Conservation (phyloP, 2,888 invertebrate species). For the Amiota minor region DNA sequence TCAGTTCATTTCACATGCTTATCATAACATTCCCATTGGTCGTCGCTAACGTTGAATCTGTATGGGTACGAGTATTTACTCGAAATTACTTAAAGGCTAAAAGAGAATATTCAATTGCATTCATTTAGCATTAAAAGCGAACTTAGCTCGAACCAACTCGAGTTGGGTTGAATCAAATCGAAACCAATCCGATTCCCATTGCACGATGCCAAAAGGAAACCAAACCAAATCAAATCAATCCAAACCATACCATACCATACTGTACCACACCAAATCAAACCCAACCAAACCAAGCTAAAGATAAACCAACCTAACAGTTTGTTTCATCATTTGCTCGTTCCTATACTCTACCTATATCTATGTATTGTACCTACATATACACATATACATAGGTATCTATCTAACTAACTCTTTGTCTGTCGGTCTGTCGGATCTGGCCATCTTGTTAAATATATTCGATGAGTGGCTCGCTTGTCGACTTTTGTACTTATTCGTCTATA, state of each 20-base stretch:
- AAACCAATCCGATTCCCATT: not conserved
- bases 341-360: not conserved
- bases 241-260: no score
- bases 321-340: no score
- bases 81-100: constrained; percentile 27
- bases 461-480: not conserved
- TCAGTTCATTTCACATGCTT: not conserved
- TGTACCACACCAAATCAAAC: no score
- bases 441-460: not conserved
- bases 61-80: not conserved
- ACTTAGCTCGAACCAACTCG: constrained; percentile 1
- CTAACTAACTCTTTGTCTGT: not conserved
- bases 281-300: no score
- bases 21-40: not conserved
- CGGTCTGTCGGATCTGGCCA: not conserved
- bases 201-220: not conserved
- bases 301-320: no score
- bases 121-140: constrained; percentile 26
- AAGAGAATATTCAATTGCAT: constrained; percentile 32
- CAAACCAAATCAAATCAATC: no score
- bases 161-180: not conserved
- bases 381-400: not conserved
- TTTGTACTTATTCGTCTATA: not conserved
- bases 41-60: not conserved
- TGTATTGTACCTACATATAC: not conserved